Evolutionary conservation across 2,888 invertebrate species (phyloP).

Genomic region (Elegia similella): DNA sequence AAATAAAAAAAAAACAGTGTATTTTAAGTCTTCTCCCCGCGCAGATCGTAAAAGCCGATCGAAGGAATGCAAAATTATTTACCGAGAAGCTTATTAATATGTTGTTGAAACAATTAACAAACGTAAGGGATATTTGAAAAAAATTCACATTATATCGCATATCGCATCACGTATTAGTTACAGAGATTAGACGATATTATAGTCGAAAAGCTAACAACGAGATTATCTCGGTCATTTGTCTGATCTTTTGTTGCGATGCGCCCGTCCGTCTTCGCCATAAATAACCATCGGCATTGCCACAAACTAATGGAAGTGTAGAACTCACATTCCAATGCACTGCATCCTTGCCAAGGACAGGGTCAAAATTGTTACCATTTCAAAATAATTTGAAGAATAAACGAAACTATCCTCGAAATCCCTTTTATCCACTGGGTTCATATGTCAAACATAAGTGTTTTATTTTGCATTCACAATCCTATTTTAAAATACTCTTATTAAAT

Average conservation of each 20-base stretch:
- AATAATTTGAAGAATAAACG: too few species aligned
- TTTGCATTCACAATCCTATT: too few species aligned
- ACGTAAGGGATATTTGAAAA: neutral
- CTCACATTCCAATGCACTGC: too few species aligned
- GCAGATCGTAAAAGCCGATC: too few species aligned
- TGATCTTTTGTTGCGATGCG: slow-evolving; percentile 66
- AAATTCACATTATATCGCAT: slow-evolving; percentile 23
- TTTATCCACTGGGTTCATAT: too few species aligned
- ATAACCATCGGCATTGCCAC: slow-evolving; percentile 70
- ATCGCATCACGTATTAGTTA: slow-evolving; percentile 22
- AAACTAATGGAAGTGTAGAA: neutral
- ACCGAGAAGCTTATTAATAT: neutral
- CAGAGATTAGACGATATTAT: slow-evolving; percentile 38
- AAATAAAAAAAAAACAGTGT: too few species aligned
- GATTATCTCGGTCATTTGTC: slow-evolving; percentile 76
- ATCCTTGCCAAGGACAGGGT: neutral
- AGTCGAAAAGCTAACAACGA: slow-evolving; percentile 40
- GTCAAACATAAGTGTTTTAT: too few species aligned
- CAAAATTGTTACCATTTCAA: neutral
- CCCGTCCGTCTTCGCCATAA: slow-evolving; percentile 63
- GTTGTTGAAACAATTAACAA: neutral
- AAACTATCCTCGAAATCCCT: too few species aligned
- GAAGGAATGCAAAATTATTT: too few species aligned
- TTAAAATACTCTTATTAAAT: too few species aligned
- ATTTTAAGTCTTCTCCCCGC: too few species aligned